These are phyloP conservation scores for Callocephalon fimbriatum DNA, from an alignment of 2,113 vertebrate species.

Conservation along the genomic window DNA sequence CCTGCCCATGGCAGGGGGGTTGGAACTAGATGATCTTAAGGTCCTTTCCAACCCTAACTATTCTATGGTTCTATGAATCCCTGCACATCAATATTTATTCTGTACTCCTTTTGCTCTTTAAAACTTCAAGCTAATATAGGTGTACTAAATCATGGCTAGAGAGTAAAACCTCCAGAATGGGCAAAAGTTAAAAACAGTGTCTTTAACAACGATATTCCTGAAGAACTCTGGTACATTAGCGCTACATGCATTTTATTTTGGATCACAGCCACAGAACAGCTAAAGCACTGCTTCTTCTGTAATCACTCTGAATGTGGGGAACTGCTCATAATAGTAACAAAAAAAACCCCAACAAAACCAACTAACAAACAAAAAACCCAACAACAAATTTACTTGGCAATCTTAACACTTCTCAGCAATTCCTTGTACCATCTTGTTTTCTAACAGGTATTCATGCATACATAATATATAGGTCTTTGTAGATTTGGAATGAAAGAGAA, in stretches of 20 bases:
- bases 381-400: background rate
- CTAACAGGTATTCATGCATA: constrained; percentile 53
- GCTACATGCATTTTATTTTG: background rate
- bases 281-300: background rate
- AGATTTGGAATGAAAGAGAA: constrained; percentile 24
- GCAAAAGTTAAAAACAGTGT: background rate
- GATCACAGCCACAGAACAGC: background rate
- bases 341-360: background rate
- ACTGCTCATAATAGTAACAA: constrained; percentile 7
- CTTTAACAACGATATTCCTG: background rate
- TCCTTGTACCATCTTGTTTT: background rate
- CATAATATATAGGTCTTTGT: constrained; percentile 41
- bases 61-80: background rate
- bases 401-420: background rate
- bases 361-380: background rate
- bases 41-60: too few relatives aligned
- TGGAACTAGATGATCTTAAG: too few relatives aligned
- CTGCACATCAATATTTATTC: constrained; percentile 7
- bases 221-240: background rate
- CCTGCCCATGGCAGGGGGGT: too few relatives aligned
- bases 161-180: background rate
- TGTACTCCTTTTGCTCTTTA: background rate
- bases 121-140: constrained; percentile 3
- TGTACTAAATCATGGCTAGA: constrained; percentile 31
- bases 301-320: constrained; percentile 8